Base-by-base conservation (phyloP, 1,140 invertebrate genomes). In the Drosophila lacertosa region DNA sequence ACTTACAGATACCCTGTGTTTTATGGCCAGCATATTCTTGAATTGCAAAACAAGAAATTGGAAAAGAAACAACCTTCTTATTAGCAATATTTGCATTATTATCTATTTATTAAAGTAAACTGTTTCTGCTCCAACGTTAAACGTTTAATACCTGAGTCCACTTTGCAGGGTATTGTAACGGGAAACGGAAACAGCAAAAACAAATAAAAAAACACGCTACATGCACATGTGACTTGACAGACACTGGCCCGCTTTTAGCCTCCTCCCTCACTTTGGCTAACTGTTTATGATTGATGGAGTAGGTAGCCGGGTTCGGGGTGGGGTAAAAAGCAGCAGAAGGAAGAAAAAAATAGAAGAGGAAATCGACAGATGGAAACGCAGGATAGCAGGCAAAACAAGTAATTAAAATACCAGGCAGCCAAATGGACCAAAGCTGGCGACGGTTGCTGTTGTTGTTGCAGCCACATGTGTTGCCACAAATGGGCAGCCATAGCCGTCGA, bases 361-460 rank as follows among this genome's bases (percentile, higher is more conserved):
- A 67, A 72, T 53, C 50, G 62, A 70, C 51, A n/a, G 18, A 22
- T 55, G 60, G 48, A 33, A 50, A 35, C 15, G 57, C 48, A 16
- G 53, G 53, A 58, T 44, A 57, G 22, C 18, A 4, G 39, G 64
- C 44, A 51, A 76, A 42, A 72, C 70, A 74, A 82, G 82, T 88
- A 88, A 88, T 88, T 88, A 88, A 88, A 88, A 82, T 88, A 88
- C 82, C 83, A 82, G 82, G 82, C 74, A 77, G 82, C 62, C 82
- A 81, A 84, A 83, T 79, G 79, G 62, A 72, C 59, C 47, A 67
- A 51, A 60, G 48, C 29, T 13, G 63, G 11, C 26, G 22, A 63
- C 47, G 29, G 24, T 11, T 51, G 54, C 29, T 45, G 50, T 33
- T 37, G 40, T 24, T 66, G 65, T 37, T 66, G 68, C 74, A 65